Base-by-base conservation (phyloP, 2,888 invertebrate genomes). In the Sicus ferrugineus region DNA sequence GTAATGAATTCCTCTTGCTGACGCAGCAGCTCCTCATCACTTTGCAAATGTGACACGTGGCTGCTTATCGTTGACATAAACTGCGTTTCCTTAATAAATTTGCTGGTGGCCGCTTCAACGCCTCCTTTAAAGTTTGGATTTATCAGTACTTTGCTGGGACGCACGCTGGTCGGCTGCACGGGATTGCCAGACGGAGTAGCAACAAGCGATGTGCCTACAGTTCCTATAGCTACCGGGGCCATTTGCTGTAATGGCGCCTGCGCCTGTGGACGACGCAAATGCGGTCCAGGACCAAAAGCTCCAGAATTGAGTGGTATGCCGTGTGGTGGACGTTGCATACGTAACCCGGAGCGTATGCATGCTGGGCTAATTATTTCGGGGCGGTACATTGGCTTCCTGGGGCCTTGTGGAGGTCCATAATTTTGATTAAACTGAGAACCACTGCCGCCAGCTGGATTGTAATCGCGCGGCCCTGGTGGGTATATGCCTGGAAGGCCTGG, bases 301-400 rank as follows among this genome's bases (percentile, higher is more conserved):
- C 69, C 65, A 14, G 74, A 74, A 16, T 72, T 73, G 26, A 74
- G 69, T 31, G 75, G 71, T 70, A 78, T 75, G 11, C 73, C 74
- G 42, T 73, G 75, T 28, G 71, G 74, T 1, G 89, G 89, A 23
- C 86, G 87, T 73, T 89, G 89, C 58, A 88, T 87, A 48, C 83
- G 81, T 61, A 80, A 74, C 74, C 87, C 89, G 21, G 78, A 78
- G 23, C 79, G 77, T 74, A 81, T 77, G 26, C 78, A 76, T 19
- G 75, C 73, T 54, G 67, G 72, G 9, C 61, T 65, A 34, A 72
- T 70, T 28, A 75, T 64, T 52, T 80, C 79, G 16, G 78, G 78
- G 31, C 79, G 75, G 72, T 75, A 80, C 59, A 78, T 73, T 63
- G 77, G 75, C 28, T 78, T 74, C 52, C 75, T 73, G 30, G 71